These are phyloP conservation scores for Chamaea fasciata DNA, from an alignment of 2,113 vertebrate species.

Conservation along the genomic window DNA sequence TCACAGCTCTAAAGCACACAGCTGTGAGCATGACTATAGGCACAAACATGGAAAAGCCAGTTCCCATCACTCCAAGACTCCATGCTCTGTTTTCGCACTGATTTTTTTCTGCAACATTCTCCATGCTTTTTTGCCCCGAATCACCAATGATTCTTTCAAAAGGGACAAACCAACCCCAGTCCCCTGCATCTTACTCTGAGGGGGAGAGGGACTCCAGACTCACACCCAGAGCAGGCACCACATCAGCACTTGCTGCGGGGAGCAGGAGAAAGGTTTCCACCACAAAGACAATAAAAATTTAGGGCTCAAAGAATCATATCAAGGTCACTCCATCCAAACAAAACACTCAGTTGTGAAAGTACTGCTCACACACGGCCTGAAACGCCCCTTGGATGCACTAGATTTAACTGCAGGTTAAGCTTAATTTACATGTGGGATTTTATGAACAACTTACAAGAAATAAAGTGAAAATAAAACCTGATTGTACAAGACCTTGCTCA, in stretches of 20 bases:
- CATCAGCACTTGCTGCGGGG: fast-evolving
- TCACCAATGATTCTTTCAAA: not conserved
- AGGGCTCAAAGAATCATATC: not conserved
- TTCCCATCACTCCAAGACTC: not conserved
- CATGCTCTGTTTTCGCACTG: not conserved
- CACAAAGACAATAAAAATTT: not conserved
- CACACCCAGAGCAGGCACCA: not conserved
- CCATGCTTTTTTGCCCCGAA: not conserved
- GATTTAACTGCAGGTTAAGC: not conserved
- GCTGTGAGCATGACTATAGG: not conserved
- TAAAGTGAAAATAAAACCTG: not conserved
- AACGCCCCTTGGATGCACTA: not conserved
- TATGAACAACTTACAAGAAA: not conserved
- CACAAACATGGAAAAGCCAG: not conserved
- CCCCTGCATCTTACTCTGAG: fast-evolving
- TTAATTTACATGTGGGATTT: not conserved
- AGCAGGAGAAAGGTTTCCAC: not conserved
- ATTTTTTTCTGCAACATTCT: not conserved
- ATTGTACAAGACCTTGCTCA: not conserved
- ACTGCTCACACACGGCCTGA: not conserved
- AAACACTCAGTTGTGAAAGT: not conserved
- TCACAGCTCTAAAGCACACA: not conserved
- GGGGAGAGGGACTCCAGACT: not conserved
- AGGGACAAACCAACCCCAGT: not conserved
- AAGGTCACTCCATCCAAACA: not conserved